These are phyloP conservation scores for Thunnus thynnus DNA, from an alignment of 2,113 vertebrate genomes.

Conservation along the genomic window DNA sequence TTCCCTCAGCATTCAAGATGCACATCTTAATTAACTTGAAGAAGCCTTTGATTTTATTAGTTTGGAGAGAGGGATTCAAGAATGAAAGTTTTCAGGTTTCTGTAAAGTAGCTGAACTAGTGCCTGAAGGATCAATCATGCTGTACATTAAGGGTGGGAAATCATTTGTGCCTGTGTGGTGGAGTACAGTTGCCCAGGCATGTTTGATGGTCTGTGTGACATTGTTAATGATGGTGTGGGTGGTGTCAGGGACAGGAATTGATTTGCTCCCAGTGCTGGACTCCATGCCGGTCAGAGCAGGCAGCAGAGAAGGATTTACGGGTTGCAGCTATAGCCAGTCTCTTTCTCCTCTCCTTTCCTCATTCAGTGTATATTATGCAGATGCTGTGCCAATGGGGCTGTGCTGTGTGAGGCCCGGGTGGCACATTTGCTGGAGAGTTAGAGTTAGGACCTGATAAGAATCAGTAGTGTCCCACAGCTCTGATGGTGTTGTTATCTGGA, in stretches of 20 bases:
- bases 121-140: constrained; percentile 39
- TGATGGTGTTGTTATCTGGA: constrained; percentile 23
- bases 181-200: constrained; percentile 51
- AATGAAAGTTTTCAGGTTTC: constrained; percentile 44
- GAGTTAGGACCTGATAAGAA: constrained; percentile 40
- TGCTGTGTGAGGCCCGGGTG: background rate
- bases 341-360: constrained; percentile 23
- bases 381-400: constrained; percentile 3
- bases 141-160: constrained; percentile 46
- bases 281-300: constrained; percentile 47
- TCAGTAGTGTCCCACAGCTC: constrained; percentile 38
- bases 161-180: constrained; percentile 47
- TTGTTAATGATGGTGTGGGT: constrained; percentile 64
- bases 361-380: constrained; percentile 1
- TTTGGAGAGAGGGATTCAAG: constrained; percentile 28
- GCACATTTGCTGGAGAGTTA: constrained; percentile 12
- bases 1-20: constrained; percentile 15
- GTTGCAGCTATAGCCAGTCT: constrained; percentile 20
- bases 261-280: constrained; percentile 47
- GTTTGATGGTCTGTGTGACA: constrained; percentile 72
- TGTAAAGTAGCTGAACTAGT: constrained; percentile 40
- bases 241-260: constrained; percentile 64
- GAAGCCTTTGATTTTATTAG: constrained; percentile 34
- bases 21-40: constrained; percentile 19
- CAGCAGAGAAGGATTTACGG: constrained; percentile 63